Base-by-base conservation (phyloP, 2,888 invertebrate species). In the Ennomos fuscantarius region DNA sequence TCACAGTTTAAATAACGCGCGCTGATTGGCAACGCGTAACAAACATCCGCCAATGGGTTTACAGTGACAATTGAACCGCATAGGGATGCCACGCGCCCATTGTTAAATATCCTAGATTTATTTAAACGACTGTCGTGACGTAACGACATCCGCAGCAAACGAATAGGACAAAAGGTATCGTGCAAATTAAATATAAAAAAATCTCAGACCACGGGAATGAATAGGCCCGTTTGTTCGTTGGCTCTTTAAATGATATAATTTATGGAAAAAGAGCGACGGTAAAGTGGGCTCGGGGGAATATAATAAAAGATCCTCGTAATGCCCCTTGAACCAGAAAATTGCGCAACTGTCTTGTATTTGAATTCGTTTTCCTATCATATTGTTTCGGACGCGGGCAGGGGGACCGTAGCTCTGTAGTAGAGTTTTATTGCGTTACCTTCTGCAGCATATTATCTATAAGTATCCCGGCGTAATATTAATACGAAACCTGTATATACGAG, bases 11-110 rank as follows among this genome's bases (percentile, higher is more conserved):
- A 84, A 81, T 80, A 77, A 69, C 73, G 74, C 70, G 51, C 69
- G 67, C 76, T 78, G 74, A 83, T 84, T 86, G 82, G 80, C 63
- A 79, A 73, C 69, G 76, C 73, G 74, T 82, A 79, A 84, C 74
- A 79, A 84, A 81, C 78, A 73, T 81, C 84, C 84, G 76, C 79
- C 84, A 80, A 84, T 84, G 75, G 74, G 66, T 70, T 68, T 70
- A 73, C 65, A 66, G 70, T 67, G 70, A 83, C 81, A 82, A 84
- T 84, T 78, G 79, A 81, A 75, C 60, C 63, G 71, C 73, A 73
- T 66, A 82, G 76, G 84, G 82, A 67, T 81, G 74, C 73, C 76
- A 55, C 72, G 62, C 43, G 57, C 57, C 62, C 66, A 78, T 82
- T 81, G 79, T 81, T 69, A 60, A 65, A 70, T 69, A 69, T 72